Percentiles rank a stretch among this genome's conserved stretches.
These are phyloP conservation scores for Troides oblongomaculatus DNA, from an alignment of 2,888 invertebrate species.

Conservation along the genomic window DNA sequence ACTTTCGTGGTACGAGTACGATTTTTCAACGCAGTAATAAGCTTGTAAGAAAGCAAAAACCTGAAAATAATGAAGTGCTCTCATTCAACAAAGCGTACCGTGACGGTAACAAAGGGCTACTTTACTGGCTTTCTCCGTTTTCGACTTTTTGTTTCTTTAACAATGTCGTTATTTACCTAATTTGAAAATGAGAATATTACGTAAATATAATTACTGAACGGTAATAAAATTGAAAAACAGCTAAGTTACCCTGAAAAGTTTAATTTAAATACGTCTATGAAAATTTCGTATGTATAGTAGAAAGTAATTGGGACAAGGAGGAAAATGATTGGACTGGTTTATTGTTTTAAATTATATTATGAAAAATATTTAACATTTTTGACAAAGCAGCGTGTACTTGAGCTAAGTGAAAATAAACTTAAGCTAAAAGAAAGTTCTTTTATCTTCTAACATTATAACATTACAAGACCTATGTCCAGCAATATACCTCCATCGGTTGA, in stretches of 20 bases:
- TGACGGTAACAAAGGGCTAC: conserved; percentile 9
- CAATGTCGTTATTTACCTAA: conserved; percentile 9
- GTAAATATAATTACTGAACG: background rate
- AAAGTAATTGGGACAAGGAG: too few species aligned
- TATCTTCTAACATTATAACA: too few species aligned
- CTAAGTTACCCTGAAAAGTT: background rate
- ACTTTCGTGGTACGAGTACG: background rate
- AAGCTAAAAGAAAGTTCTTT: too few species aligned
- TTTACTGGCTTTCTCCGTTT: background rate
- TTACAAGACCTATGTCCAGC: too few species aligned
- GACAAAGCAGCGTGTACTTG: too few species aligned
- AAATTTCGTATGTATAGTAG: background rate
- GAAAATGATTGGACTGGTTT: too few species aligned
- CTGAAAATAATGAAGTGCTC: conserved; percentile 21
- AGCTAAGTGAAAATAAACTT: too few species aligned
- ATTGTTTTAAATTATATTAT: too few species aligned
- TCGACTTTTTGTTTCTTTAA: conserved; percentile 14
- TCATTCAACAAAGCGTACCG: conserved; percentile 6
- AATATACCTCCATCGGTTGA: too few species aligned
- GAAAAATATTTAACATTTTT: too few species aligned
- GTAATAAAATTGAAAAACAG: background rate
- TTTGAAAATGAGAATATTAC: background rate
- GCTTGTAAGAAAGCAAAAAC: conserved; percentile 11
- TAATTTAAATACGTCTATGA: background rate
- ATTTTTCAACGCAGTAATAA: conserved; percentile 9